Conservation (phyloP, 2,797 vertebrate species). For the Neostethus bicornis region DNA sequence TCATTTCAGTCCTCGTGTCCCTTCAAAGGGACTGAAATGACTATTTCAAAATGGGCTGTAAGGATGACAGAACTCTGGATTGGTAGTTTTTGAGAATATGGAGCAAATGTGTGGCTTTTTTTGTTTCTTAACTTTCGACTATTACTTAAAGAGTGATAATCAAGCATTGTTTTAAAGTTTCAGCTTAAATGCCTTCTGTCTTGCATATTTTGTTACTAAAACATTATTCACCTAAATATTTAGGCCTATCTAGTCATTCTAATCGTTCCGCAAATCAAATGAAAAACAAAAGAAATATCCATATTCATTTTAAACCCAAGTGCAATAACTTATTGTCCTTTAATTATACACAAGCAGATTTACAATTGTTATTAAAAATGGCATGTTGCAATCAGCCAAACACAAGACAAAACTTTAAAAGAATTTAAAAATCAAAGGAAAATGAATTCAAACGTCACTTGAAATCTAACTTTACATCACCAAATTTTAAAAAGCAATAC, state of each 20-base stretch:
- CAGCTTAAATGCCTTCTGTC: constrained; percentile 18
- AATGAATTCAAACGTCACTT: constrained; percentile 36
- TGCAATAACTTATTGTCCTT: constrained; percentile 90
- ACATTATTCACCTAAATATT: no score
- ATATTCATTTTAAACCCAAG: constrained; percentile 62
- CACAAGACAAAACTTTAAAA: constrained; percentile 32
- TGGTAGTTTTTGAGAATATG: constrained; percentile 9
- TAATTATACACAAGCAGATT: constrained; percentile 77
- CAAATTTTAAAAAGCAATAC: constrained; percentile 45
- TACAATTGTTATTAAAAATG: constrained; percentile 67
- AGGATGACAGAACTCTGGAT: constrained; percentile 46
- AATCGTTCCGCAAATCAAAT: no score
- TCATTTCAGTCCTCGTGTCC: constrained; percentile 81
- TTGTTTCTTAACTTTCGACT: constrained; percentile 5
- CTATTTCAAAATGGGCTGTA: constrained; percentile 52
- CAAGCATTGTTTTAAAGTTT: constrained; percentile 2
- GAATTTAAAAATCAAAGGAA: constrained; percentile 47
- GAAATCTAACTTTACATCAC: constrained; percentile 46
- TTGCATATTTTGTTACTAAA: no score
- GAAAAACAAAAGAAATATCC: no score
- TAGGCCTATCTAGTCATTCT: no score
- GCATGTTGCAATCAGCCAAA: constrained; percentile 73
- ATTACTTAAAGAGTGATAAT: constrained; percentile 15
- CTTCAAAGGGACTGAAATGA: constrained; percentile 59
- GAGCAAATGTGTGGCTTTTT: constrained; percentile 18